A percentile compares a stretch with the other conserved stretches of the same genome.
phyloP scores from a whole-genome alignment of 2,888 invertebrate genomes.

The Euplexia lucipara region DNA sequence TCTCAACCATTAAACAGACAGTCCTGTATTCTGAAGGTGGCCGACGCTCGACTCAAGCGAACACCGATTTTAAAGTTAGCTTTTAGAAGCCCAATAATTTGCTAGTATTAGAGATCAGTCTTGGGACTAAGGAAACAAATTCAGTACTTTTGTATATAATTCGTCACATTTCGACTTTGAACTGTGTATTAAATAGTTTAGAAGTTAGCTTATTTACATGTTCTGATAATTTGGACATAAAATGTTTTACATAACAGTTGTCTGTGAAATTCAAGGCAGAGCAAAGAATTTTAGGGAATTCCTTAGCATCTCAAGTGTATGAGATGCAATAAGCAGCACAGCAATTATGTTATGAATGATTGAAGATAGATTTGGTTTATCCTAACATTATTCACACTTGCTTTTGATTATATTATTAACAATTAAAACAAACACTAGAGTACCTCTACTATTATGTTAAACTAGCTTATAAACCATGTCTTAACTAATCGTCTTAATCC shows the following conservation, averaged over 20 bases:
- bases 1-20: slow-evolving; percentile 74
- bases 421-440: slow-evolving; percentile 64
- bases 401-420: slow-evolving; percentile 56
- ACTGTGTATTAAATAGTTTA: slow-evolving; percentile 67
- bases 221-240: slow-evolving; percentile 54
- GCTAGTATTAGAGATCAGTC: slow-evolving; percentile 85
- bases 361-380: slow-evolving; percentile 52
- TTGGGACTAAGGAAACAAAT: slow-evolving; percentile 86
- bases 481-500: slow-evolving; percentile 59
- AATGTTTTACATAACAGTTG: slow-evolving; percentile 39
- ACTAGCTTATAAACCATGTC: slow-evolving; percentile 61
- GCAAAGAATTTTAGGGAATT: slow-evolving; percentile 77
- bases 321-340: slow-evolving; percentile 48
- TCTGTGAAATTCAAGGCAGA: slow-evolving; percentile 53
- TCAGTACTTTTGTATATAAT: slow-evolving; percentile 74
- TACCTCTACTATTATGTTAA: slow-evolving; percentile 60
- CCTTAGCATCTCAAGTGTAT: slow-evolving; percentile 62
- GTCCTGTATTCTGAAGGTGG: slow-evolving; percentile 68
- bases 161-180: slow-evolving; percentile 70
- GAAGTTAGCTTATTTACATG: slow-evolving; percentile 68
- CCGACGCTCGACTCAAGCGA: slow-evolving; percentile 66
- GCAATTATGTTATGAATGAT: slow-evolving; percentile 30
- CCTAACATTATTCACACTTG: slow-evolving; percentile 58
- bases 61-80: slow-evolving; percentile 63
- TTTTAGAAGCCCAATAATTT: slow-evolving; percentile 77